Conservation (phyloP, 2,113 vertebrate genomes). For the Telmatochromis brichardi region DNA sequence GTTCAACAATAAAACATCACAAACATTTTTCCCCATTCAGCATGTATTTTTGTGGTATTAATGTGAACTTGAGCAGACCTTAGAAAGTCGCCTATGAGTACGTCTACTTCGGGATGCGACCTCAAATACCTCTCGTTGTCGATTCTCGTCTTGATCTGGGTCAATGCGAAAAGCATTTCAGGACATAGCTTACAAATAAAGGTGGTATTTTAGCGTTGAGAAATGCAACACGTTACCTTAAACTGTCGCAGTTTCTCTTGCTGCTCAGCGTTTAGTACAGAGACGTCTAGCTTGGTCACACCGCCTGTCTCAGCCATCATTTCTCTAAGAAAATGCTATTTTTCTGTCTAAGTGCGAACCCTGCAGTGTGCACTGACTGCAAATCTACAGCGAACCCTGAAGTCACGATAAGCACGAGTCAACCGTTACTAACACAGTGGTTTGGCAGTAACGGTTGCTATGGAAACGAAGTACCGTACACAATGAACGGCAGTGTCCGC, state of each 20-base stretch:
- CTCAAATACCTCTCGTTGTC: conserved; percentile 79
- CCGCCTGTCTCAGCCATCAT: conserved; percentile 5
- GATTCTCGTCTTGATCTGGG: conserved; percentile 76
- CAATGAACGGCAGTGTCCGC: not conserved
- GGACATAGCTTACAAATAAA: not conserved
- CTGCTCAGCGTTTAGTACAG: conserved; percentile 31
- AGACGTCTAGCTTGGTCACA: not conserved
- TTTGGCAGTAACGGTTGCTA: not conserved
- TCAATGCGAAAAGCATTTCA: not conserved
- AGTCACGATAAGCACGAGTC: not conserved
- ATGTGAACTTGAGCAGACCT: conserved; percentile 56
- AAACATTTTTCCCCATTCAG: not conserved
- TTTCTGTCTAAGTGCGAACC: not conserved
- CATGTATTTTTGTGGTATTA: not conserved
- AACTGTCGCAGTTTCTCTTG: conserved; percentile 53
- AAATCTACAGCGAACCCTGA: too few relatives aligned
- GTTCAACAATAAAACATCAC: not conserved
- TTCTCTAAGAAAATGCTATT: not conserved
- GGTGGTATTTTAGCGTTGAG: not conserved
- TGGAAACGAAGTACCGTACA: conserved; percentile 5
- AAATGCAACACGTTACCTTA: conserved; percentile 16
- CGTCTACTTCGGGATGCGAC: conserved; percentile 73
- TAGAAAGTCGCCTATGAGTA: conserved; percentile 74
- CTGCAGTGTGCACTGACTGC: too few relatives aligned
- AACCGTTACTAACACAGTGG: not conserved